A percentile compares a stretch with the other conserved stretches of the same genome.
Conservation (phyloP, 2,888 invertebrate species). For the Octodonta nipae region DNA sequence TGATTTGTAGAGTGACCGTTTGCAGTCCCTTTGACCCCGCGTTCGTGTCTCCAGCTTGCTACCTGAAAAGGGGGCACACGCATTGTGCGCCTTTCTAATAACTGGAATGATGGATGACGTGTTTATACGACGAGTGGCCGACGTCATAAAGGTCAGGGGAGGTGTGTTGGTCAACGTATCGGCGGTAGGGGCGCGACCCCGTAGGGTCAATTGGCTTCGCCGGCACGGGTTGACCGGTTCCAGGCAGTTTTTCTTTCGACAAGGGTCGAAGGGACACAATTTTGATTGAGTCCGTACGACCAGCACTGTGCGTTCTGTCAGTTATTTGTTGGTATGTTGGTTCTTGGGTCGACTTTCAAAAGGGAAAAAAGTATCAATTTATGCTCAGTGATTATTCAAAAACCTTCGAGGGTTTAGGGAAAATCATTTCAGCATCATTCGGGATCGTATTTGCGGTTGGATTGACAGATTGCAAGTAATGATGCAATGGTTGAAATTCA, state of each 20-base stretch:
- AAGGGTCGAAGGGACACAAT: neutral
- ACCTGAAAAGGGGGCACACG: constrained; percentile 21
- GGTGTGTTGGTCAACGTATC: constrained; percentile 36
- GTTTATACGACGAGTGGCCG: constrained; percentile 37
- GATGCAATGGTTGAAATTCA: no score
- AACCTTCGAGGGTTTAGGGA: no score
- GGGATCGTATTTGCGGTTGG: no score
- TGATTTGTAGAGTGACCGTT: neutral
- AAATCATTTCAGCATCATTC: no score
- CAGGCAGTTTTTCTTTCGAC: no score
- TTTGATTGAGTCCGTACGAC: constrained; percentile 1
- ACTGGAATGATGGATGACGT: constrained; percentile 33
- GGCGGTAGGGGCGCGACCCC: constrained; percentile 32
- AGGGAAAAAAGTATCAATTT: no score
- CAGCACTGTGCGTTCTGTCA: no score
- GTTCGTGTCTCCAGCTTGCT: constrained; percentile 8
- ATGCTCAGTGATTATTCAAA: no score
- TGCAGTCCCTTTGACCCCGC: neutral
- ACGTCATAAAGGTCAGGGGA: constrained; percentile 37
- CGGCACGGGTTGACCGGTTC: constrained; percentile 15
- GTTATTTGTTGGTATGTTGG: no score
- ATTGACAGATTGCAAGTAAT: no score
- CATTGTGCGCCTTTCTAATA: constrained; percentile 27
- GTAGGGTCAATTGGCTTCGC: constrained; percentile 35
- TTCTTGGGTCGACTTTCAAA: no score